Conservation (phyloP, 1,140 invertebrate species). For the Penaeus vannamei region DNA sequence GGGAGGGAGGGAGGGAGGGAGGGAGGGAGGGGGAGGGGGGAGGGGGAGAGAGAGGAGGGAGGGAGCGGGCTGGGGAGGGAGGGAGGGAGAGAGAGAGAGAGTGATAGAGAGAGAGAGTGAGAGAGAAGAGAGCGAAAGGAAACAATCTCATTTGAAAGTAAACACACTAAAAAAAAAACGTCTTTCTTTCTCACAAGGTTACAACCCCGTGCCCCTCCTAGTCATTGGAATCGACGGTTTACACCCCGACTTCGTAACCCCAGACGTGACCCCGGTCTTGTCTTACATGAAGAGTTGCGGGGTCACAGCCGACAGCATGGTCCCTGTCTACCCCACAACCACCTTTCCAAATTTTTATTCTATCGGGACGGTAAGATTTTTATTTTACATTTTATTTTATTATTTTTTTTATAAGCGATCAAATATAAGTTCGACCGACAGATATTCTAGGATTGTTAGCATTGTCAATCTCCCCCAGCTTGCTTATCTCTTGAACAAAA, state of each 20-base stretch:
- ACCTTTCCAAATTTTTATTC: constrained; percentile 77
- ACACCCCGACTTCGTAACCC: constrained; percentile 38
- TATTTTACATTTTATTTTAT: too few relatives aligned
- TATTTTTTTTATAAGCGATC: not conserved
- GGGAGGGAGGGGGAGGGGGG: too few relatives aligned
- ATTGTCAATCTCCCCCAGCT: too few relatives aligned
- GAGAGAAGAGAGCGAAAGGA: too few relatives aligned
- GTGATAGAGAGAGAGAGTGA: too few relatives aligned
- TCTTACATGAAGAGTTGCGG: constrained; percentile 72
- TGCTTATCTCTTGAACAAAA: too few relatives aligned
- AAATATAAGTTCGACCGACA: not conserved
- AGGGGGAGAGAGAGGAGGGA: too few relatives aligned
- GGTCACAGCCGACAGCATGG: constrained; percentile 72
- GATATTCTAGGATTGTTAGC: too few relatives aligned
- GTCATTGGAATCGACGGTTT: constrained; percentile 60
- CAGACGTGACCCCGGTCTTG: constrained; percentile 70
- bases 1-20: too few relatives aligned
- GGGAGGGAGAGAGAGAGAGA: too few relatives aligned
- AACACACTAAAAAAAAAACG: not conserved
- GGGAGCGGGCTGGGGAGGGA: too few relatives aligned
- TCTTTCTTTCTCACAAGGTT: constrained; percentile 18
- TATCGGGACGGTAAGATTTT: constrained; percentile 73
- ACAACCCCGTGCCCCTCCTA: constrained; percentile 20
- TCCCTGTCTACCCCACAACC: constrained; percentile 73
- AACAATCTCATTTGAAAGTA: too few relatives aligned